These are phyloP conservation scores for Tokudaia tokunoshimensis DNA, from an alignment of 2,797 vertebrate genomes.

Conservation along the genomic window DNA sequence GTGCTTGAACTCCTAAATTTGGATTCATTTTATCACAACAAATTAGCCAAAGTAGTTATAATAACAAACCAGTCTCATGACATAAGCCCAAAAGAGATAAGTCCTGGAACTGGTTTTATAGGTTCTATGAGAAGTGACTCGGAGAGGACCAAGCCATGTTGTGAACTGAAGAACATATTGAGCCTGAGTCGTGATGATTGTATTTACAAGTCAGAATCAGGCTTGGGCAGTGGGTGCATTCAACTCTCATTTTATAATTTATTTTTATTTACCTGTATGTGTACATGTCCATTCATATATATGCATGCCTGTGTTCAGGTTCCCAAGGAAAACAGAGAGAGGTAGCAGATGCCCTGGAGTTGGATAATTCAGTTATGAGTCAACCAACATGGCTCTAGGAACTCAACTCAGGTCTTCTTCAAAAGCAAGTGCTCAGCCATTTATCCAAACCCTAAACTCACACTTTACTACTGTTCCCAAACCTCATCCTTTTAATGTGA, in stretches of 20 bases:
- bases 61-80: slow-evolving; percentile 26
- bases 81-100: neutral
- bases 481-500: neutral
- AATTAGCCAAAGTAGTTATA: slow-evolving; percentile 31
- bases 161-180: neutral
- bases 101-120: neutral
- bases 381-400: neutral
- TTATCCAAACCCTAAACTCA: neutral
- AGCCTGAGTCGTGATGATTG: neutral
- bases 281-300: too few species aligned
- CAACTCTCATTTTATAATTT: neutral
- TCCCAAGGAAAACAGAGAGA: neutral
- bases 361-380: neutral
- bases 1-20: slow-evolving; percentile 29
- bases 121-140: neutral
- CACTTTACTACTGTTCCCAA: neutral
- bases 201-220: neutral
- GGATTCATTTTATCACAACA: slow-evolving; percentile 49
- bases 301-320: neutral
- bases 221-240: neutral
- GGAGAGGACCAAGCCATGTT: neutral
- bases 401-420: neutral
- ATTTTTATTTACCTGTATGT: neutral
- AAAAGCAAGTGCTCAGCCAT: too few species aligned
- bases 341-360: too few species aligned